phyloP scores from a whole-genome alignment of 1,140 invertebrate genomes.

The Scaptodrosophila lebanonensis region DNA sequence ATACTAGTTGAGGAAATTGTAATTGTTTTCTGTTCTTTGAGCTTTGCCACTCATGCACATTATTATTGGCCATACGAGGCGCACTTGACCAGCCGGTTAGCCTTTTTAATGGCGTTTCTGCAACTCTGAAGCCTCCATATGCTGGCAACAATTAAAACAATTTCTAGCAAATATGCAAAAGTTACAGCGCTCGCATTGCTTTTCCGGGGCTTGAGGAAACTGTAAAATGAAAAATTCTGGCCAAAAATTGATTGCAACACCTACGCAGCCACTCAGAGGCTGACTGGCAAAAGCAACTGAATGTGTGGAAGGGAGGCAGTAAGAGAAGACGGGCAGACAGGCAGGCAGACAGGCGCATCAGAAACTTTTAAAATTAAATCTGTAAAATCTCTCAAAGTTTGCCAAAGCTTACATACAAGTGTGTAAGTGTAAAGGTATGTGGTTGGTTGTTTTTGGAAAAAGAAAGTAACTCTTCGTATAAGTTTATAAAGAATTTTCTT shows the following conservation, averaged over 20 bases:
- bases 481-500: conserved; percentile 25
- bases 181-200: conserved; percentile 9
- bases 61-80: conserved; percentile 24
- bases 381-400: conserved; percentile 45
- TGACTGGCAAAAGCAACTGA: too few species aligned
- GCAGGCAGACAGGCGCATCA: conserved; percentile 13
- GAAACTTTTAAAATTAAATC: conserved; percentile 54
- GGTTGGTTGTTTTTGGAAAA: conserved; percentile 21
- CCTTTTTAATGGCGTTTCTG: conserved; percentile 11
- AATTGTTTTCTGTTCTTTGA: conserved; percentile 22
- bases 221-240: conserved; percentile 47
- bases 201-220: conserved; percentile 1
- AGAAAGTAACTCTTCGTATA: conserved; percentile 32
- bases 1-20: too few species aligned
- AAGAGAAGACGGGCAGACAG: neutral
- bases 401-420: conserved; percentile 1
- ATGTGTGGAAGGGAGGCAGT: neutral
- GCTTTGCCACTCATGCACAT: conserved; percentile 39
- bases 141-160: conserved; percentile 62
- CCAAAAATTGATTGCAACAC: conserved; percentile 46
- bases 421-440: conserved; percentile 9
- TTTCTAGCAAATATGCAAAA: conserved; percentile 63
- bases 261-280: too few species aligned
- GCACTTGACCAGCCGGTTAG: too few species aligned
- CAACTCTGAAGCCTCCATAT: conserved; percentile 13